Evolutionary conservation across 2,797 vertebrate species (phyloP).

Genomic region (Xyrichtys novacula): DNA sequence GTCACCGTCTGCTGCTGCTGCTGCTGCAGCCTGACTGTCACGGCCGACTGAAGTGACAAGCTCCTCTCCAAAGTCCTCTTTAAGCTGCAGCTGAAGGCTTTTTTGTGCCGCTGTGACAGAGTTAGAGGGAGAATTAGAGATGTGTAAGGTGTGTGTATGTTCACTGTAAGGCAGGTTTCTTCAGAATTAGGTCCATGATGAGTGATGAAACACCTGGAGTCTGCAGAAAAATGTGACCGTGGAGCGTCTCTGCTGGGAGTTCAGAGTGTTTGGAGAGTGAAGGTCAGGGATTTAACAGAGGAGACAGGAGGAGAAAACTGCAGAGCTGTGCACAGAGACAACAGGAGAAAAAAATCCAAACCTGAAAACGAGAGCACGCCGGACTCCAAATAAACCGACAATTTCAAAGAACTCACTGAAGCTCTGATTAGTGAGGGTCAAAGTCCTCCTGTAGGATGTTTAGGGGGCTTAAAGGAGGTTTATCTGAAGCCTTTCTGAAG

Average conservation of each 20-base stretch:
- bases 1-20: not conserved
- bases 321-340: too few relatives aligned
- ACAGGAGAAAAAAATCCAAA: too few relatives aligned
- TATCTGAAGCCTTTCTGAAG: too few relatives aligned
- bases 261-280: too few relatives aligned
- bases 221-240: not conserved
- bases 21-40: slow-evolving; percentile 5
- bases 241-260: not conserved
- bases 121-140: not conserved
- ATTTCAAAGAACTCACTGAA: too few relatives aligned
- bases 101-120: not conserved
- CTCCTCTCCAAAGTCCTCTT: not conserved
- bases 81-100: not conserved
- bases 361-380: too few relatives aligned
- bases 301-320: too few relatives aligned
- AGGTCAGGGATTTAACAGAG: too few relatives aligned
- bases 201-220: not conserved
- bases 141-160: not conserved
- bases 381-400: too few relatives aligned
- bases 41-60: slow-evolving; percentile 1
- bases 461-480: too few relatives aligned
- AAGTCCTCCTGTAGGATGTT: too few relatives aligned
- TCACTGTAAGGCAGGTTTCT: not conserved
- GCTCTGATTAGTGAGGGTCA: too few relatives aligned
- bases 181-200: not conserved